Conservation (phyloP, 2,113 vertebrate species). For the Ceratotherium simum region DNA sequence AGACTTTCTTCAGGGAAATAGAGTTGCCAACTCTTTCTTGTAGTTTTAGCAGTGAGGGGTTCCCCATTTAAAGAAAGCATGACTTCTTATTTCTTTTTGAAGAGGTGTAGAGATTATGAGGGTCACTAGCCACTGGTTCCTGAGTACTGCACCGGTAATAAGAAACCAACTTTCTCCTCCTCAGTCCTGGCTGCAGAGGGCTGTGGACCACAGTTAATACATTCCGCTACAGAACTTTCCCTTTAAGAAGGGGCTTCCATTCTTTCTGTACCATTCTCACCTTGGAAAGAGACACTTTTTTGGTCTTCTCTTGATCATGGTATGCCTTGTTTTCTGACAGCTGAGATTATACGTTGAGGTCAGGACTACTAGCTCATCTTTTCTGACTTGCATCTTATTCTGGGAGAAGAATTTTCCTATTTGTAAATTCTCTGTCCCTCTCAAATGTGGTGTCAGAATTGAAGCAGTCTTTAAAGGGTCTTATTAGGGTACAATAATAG, state of each 20-base stretch:
- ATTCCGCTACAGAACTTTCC: neutral
- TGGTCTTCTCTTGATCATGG: neutral
- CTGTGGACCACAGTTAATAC: neutral
- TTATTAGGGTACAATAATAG: neutral
- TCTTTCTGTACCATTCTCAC: neutral
- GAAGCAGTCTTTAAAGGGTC: neutral
- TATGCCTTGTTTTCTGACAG: neutral
- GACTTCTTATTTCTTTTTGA: neutral
- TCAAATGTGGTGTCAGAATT: neutral
- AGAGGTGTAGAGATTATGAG: neutral
- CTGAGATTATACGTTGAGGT: neutral
- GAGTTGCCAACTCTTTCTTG: neutral
- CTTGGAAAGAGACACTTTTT: neutral
- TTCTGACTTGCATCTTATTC: neutral
- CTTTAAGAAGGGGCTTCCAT: neutral
- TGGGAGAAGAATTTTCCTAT: neutral
- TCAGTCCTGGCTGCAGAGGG: neutral
- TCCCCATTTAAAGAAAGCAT: neutral
- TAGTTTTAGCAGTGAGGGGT: neutral
- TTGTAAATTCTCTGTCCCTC: constrained; percentile 27
- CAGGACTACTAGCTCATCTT: neutral
- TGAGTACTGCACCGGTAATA: neutral
- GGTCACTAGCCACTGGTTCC: neutral
- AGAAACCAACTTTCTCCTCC: neutral
- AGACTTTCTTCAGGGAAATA: constrained; percentile 24